These are phyloP conservation scores for Apantesis nais DNA, from an alignment of 2,888 invertebrate species.

Conservation along the genomic window DNA sequence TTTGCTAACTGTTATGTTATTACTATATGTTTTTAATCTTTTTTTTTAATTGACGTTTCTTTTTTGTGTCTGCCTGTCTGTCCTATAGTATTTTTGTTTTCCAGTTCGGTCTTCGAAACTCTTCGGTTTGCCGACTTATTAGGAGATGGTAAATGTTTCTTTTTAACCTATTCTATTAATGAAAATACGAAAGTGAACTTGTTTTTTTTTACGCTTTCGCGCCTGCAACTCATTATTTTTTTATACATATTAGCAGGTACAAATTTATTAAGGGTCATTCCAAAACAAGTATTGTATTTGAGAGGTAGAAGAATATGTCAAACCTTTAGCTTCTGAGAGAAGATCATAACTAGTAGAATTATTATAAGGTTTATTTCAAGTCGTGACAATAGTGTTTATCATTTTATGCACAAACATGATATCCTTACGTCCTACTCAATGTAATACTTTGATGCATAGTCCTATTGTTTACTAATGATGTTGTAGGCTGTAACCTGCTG, in stretches of 20 bases:
- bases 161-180: not conserved
- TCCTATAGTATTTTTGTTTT: conserved; percentile 10
- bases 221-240: not conserved
- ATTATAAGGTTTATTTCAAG: not conserved
- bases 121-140: conserved; percentile 4
- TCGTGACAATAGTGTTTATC: not conserved
- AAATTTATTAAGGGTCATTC: not conserved
- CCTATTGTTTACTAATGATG: conserved; percentile 43
- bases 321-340: not conserved
- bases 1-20: not conserved
- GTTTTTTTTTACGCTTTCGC: not conserved
- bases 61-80: not conserved
- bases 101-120: conserved; percentile 10
- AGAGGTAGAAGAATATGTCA: not conserved
- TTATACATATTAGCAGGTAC: not conserved
- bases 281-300: not conserved
- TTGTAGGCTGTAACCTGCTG: conserved; percentile 39
- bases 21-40: not conserved
- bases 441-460: conserved; percentile 23
- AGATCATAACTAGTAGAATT: not conserved
- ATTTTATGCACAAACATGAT: conserved; percentile 35
- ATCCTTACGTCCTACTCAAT: conserved; percentile 42
- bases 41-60: not conserved
- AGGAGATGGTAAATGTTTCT: conserved; percentile 5
- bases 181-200: not conserved